A percentile compares a stretch with the other conserved stretches of the same genome.
Conservation (phyloP, 2,888 invertebrate genomes). For the Habrosyne pyritoides region DNA sequence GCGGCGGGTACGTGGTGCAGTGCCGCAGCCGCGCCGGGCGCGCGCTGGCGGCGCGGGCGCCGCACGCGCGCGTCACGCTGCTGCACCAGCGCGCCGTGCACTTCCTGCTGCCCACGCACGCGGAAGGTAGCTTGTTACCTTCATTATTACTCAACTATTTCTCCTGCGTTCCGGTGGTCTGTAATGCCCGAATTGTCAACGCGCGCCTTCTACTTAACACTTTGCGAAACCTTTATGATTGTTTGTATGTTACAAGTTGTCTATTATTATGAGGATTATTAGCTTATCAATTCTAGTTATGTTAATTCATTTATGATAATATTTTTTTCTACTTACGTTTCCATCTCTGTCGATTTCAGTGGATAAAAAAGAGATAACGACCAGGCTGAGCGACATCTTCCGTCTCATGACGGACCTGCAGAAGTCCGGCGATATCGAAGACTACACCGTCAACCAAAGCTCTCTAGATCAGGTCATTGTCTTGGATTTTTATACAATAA, state of each 20-base stretch:
- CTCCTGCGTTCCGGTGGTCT: no score
- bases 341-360: constrained; percentile 40
- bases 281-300: no score
- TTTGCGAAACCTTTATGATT: no score
- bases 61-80: constrained; percentile 52
- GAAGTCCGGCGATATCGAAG: constrained; percentile 73
- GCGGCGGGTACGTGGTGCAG: constrained; percentile 79
- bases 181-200: no score
- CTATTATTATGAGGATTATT: no score
- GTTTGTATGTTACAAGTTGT: no score
- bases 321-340: no score
- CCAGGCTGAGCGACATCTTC: constrained; percentile 77
- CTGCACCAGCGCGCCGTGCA: constrained; percentile 71
- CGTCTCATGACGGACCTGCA: constrained; percentile 74
- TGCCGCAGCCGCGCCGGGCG: constrained; percentile 62
- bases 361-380: constrained; percentile 58
- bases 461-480: constrained; percentile 82
- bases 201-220: no score
- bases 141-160: no score
- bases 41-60: constrained; percentile 22
- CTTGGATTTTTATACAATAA: background rate
- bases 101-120: constrained; percentile 68
- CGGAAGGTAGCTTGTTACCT: constrained; percentile 48
- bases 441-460: constrained; percentile 84
- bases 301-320: no score